Conservation (phyloP, 2,797 vertebrate species). For the Sciaenops ocellatus region DNA sequence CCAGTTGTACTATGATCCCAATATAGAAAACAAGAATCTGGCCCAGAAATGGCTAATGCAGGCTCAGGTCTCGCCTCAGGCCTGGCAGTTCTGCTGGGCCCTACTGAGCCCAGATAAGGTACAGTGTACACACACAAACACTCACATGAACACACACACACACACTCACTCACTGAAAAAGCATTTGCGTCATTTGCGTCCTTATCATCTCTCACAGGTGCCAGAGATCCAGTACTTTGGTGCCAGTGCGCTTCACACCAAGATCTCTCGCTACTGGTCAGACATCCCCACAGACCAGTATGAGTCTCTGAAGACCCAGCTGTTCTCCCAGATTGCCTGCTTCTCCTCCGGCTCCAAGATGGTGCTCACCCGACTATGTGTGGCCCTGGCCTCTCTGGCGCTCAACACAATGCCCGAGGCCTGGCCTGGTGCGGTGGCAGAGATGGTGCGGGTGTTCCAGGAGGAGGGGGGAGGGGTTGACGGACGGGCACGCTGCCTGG, state of each 20-base stretch:
- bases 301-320: slow-evolving; percentile 95
- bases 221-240: slow-evolving; percentile 99
- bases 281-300: slow-evolving; percentile 98
- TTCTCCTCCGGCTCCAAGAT: slow-evolving; percentile 98
- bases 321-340: slow-evolving; percentile 96
- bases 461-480: slow-evolving; percentile 94
- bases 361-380: slow-evolving; percentile 96
- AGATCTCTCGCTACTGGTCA: slow-evolving; percentile 98
- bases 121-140: slow-evolving; percentile 23
- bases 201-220: slow-evolving; percentile 79
- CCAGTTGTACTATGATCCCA: slow-evolving; percentile 98
- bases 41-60: slow-evolving; percentile 99
- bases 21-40: slow-evolving; percentile 99
- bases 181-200: slow-evolving; percentile 1
- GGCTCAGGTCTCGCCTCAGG: slow-evolving; percentile 98
- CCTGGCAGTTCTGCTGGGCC: slow-evolving; percentile 99
- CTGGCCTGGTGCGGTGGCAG: slow-evolving; percentile 96
- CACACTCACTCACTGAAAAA: neutral
- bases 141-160: neutral
- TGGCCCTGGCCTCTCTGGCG: slow-evolving; percentile 96
- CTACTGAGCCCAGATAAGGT: slow-evolving; percentile 95
- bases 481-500: slow-evolving; percentile 94
- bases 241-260: slow-evolving; percentile 97
- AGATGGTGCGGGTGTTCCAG: slow-evolving; percentile 98
- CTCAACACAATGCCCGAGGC: slow-evolving; percentile 99